phyloP scores from a whole-genome alignment of 2,888 invertebrate genomes.

The Odontomyia ornata region DNA sequence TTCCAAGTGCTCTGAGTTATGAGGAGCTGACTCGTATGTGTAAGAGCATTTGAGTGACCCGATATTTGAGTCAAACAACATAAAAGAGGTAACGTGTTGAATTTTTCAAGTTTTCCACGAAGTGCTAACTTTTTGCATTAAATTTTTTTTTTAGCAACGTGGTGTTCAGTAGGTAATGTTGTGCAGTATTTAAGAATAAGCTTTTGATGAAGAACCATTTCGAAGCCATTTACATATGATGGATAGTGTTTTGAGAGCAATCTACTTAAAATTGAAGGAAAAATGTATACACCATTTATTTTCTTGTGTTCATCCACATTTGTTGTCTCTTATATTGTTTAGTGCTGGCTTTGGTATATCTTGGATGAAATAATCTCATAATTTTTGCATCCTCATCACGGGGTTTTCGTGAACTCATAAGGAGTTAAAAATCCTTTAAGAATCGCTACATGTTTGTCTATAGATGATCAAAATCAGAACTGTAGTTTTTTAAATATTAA shows the following conservation, averaged over 20 bases:
- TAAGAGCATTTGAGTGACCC: not conserved
- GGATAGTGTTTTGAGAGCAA: slow-evolving; percentile 13
- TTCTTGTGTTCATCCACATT: too few relatives aligned
- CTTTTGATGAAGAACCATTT: not conserved
- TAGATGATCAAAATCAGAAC: too few relatives aligned
- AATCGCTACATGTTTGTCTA: too few relatives aligned
- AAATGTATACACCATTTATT: too few relatives aligned
- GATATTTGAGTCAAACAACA: not conserved
- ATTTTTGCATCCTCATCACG: too few relatives aligned
- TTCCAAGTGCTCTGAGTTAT: slow-evolving; percentile 35
- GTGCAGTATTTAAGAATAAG: not conserved
- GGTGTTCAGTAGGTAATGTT: not conserved
- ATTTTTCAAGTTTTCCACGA: slow-evolving; percentile 13
- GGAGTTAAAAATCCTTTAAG: too few relatives aligned
- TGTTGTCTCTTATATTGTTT: too few relatives aligned
- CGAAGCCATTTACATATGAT: slow-evolving; percentile 10
- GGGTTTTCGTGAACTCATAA: too few relatives aligned
- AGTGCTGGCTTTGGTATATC: too few relatives aligned
- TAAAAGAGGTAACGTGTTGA: slow-evolving; percentile 21
- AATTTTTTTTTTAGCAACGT: not conserved
- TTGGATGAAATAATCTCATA: too few relatives aligned
- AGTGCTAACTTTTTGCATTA: not conserved
- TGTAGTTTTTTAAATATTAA: too few relatives aligned
- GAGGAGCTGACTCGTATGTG: not conserved
- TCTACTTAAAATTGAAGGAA: not conserved